Evolutionary conservation across 2,113 vertebrate species (phyloP).

Genomic region (Equus quagga): DNA sequence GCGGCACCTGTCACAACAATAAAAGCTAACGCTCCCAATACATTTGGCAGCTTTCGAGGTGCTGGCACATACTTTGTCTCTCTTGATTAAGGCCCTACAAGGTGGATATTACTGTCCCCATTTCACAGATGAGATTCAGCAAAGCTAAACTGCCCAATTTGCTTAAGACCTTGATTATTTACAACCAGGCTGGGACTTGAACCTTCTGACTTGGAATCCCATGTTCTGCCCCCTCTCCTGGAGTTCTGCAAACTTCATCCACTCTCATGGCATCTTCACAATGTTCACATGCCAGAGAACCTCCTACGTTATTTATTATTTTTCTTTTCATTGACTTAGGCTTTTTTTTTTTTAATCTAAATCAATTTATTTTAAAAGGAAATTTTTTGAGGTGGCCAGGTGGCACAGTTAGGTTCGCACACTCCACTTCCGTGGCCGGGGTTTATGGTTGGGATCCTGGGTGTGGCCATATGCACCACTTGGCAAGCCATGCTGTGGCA

Average conservation of each 20-base stretch:
- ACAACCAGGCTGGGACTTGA: background rate
- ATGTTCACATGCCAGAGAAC: background rate
- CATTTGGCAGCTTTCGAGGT: slow-evolving; percentile 25
- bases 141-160: background rate
- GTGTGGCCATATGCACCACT: too few species aligned
- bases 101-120: background rate
- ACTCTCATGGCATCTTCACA: background rate
- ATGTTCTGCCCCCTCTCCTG: background rate
- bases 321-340: slow-evolving; percentile 4
- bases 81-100: background rate
- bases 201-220: background rate
- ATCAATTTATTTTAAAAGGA: background rate
- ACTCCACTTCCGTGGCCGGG: too few species aligned
- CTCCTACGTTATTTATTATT: background rate
- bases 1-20: background rate
- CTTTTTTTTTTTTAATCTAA: slow-evolving; percentile 41
- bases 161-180: background rate
- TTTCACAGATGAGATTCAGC: slow-evolving; percentile 5
- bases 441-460: too few species aligned
- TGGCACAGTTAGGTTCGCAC: too few species aligned
- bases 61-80: background rate
- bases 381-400: background rate
- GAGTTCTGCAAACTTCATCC: background rate
- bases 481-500: too few species aligned
- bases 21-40: background rate